These are phyloP conservation scores for Emys orbicularis DNA, from an alignment of 2,797 vertebrate species.

Conservation along the genomic window DNA sequence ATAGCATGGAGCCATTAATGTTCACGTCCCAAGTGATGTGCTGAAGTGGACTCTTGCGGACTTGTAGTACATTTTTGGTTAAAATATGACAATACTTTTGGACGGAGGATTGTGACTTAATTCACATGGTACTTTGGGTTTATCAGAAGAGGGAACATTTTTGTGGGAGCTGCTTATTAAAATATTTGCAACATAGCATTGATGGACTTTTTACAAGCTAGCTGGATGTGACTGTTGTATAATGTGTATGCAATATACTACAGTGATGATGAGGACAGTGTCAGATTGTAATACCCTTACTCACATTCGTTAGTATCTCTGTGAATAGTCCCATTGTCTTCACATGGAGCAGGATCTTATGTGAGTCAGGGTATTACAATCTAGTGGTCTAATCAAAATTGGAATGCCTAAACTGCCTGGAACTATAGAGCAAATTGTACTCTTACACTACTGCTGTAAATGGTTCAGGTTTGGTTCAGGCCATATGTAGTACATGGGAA, in stretches of 20 bases:
- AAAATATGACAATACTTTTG: neutral
- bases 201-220: neutral
- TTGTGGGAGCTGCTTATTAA: neutral
- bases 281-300: neutral
- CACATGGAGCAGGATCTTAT: fast-evolving
- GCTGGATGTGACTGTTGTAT: neutral
- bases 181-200: neutral
- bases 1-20: neutral
- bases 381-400: neutral
- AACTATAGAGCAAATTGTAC: neutral
- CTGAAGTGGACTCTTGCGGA: neutral
- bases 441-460: neutral
- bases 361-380: neutral
- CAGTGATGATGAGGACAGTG: neutral
- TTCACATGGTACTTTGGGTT: neutral
- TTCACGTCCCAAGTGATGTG: neutral
- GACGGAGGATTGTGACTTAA: neutral
- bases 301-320: neutral
- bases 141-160: neutral
- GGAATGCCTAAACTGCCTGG: neutral
- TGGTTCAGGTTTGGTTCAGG: neutral
- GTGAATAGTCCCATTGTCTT: neutral
- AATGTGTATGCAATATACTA: neutral
- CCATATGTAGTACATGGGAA: neutral
- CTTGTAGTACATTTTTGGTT: neutral